Evolutionary conservation across 2,113 vertebrate species (phyloP), one percentile per base, ranked within the genome.

Genomic region (Xiphophorus couchianus): DNA sequence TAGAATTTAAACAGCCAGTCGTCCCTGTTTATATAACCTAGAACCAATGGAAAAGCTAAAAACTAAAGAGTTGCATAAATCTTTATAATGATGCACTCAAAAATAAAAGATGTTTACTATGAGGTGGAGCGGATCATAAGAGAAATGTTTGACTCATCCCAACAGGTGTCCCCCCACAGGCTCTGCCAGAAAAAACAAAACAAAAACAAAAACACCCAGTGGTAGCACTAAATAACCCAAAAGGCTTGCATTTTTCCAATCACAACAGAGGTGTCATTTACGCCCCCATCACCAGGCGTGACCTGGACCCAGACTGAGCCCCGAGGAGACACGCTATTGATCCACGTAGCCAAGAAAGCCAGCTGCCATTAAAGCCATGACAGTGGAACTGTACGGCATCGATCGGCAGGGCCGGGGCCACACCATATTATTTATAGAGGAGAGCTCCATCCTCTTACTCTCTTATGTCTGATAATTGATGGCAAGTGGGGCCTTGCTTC

Each of bases 381-480:
- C 95, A 95, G 95, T 95, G 94, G 96, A 96, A 97, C 96, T 96
- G 93, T 94, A 95, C 85, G 73, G 83, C 94, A 96, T 96, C 92
- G 96, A 97, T 95, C 92, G 89, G 82, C 90, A 92, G 93, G 85
- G 91, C 86, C 74, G 92, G 91, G 92, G 91, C 89, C 88, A 94
- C 93, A 82, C 94, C 88, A 93, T 96, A 95, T 96, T 96, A 97
- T 96, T 96, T 96, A 96, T 95, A 92, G 95, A 95, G 94, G 95
- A 86, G 85, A 90, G 95, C 94, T 91, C 88, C 91, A 90, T 91
- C 91, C 89, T 89, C 94, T 27, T 93, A 90, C 91, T 91, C 89
- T 88, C 94, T 96, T 95, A 95, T 96, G 95, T 94, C 95, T 95
- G 94, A 95, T 97, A 97, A 98, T 97, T 97, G 96, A 96, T 92